Evolutionary conservation across 2,797 vertebrate species (phyloP).

Genomic region (Lateolabrax maculatus): DNA sequence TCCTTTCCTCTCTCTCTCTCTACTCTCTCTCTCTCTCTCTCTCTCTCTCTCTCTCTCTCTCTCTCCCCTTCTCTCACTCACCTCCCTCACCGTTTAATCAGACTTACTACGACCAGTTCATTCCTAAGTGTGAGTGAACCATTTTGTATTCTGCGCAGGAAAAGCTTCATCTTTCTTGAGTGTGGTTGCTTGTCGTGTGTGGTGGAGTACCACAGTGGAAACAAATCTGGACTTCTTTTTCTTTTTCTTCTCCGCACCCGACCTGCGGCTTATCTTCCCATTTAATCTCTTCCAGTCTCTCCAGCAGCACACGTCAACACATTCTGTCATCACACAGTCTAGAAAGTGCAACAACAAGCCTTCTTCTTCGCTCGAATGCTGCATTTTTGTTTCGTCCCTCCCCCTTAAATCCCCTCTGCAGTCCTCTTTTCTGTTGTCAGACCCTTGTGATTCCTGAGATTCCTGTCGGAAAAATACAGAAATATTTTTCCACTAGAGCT

Average conservation of each 20-base stretch:
- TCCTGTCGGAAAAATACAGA: slow-evolving; percentile 61
- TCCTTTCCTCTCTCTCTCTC: slow-evolving; percentile 36
- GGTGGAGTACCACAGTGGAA: slow-evolving; percentile 30
- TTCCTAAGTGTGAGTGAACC: slow-evolving; percentile 52
- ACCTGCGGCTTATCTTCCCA: slow-evolving; percentile 24
- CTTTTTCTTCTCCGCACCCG: background rate
- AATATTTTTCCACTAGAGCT: slow-evolving; percentile 68
- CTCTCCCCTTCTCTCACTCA: slow-evolving; percentile 20
- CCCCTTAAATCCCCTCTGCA: slow-evolving; percentile 35
- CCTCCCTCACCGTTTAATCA: slow-evolving; percentile 72
- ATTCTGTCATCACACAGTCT: slow-evolving; percentile 19
- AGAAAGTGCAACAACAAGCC: slow-evolving; percentile 52
- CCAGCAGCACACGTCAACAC: slow-evolving; percentile 19
- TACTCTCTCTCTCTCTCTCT: slow-evolving; percentile 7
- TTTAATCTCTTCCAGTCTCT: slow-evolving; percentile 36
- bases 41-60: slow-evolving; percentile 10
- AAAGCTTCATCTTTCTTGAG: slow-evolving; percentile 38
- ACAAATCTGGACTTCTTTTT: slow-evolving; percentile 7
- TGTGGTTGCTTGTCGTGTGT: slow-evolving; percentile 17
- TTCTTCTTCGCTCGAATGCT: slow-evolving; percentile 45
- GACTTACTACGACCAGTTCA: slow-evolving; percentile 58
- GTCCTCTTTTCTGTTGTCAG: slow-evolving; percentile 59
- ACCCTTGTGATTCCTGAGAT: slow-evolving; percentile 74
- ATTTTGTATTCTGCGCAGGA: slow-evolving; percentile 50
- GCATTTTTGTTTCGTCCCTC: slow-evolving; percentile 30